Evolutionary conservation across 1,140 invertebrate genomes (phyloP).

Genomic region (Campoletis sonorensis): DNA sequence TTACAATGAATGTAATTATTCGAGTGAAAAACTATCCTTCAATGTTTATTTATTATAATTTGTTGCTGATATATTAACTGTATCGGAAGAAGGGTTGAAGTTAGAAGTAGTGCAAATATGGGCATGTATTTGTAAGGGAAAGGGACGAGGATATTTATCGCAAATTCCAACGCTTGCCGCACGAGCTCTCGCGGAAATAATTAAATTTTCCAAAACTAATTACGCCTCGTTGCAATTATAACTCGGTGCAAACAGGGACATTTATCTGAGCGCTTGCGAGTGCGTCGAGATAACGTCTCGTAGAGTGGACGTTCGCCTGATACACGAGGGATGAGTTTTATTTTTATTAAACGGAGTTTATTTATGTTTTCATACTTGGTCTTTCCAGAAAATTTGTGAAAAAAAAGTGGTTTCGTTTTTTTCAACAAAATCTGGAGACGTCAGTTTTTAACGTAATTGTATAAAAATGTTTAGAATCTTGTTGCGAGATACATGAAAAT

Average conservation of each 20-base stretch:
- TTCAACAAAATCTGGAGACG: too few species aligned
- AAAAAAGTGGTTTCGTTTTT: too few species aligned
- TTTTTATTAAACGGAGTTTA: background rate
- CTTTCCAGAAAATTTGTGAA: background rate
- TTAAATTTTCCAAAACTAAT: slow-evolving; percentile 71
- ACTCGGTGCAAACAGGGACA: slow-evolving; percentile 51
- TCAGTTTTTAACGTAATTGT: too few species aligned
- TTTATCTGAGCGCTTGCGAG: slow-evolving; percentile 37
- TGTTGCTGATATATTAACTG: background rate
- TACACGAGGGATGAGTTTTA: slow-evolving; percentile 3
- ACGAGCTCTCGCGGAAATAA: slow-evolving; percentile 60
- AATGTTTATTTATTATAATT: background rate
- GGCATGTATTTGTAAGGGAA: background rate
- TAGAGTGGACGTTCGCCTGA: background rate
- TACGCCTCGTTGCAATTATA: slow-evolving; percentile 67
- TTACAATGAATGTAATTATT: background rate
- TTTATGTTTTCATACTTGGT: too few species aligned
- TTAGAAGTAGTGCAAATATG: slow-evolving; percentile 10
- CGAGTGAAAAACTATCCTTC: background rate
- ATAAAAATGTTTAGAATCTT: background rate
- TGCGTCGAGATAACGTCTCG: slow-evolving; percentile 12
- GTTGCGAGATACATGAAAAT: too few species aligned
- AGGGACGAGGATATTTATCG: slow-evolving; percentile 56
- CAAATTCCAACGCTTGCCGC: slow-evolving; percentile 42
- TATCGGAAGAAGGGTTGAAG: background rate